Base-by-base conservation (phyloP, 2,113 vertebrate species). In the Sebastes fasciatus region DNA sequence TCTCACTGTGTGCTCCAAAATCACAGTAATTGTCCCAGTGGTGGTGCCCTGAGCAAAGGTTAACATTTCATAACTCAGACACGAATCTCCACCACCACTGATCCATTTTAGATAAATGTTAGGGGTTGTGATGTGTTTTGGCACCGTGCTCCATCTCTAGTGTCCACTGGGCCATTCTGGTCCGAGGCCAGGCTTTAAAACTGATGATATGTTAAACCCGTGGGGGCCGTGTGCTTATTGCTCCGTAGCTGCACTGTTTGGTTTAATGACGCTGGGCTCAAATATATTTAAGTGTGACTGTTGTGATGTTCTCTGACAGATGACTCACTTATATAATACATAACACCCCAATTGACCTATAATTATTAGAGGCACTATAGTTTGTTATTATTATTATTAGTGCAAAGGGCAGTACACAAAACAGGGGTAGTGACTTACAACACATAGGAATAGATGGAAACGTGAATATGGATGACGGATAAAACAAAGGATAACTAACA, bases 151-250 rank as follows among this genome's bases (percentile, higher is more conserved):
- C 62, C 19, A 46, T 76, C 84, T 91, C 70, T 54, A 42, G 70
- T 84, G 80, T 57, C 58, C 8, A 49, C 46, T 45, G 74, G 23
- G 26, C 42, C 12, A 14, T 78, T 84, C 75, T 86, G 86, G 78
- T 84, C 13, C n/a, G 51, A 79, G 26, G 69, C 86, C 89, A 82
- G 54, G 0, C 23, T 77, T 83, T 77, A 76, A 66, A 82, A 82
- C 5, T 51, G 62, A 85, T 70, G 72, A 34, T 76, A 67, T 73
- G 67, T 69, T 64, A 42, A 86, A 77, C 49, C 43, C 66, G 78
- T 62, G 79, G 75, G 79, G 75, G 45, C 49, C 63, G 57, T 1
- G 61, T 21, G 55, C 52, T 64, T 62, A 26, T 52, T 16, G 64
- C 65, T 73, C 45, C 16, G 14, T 46, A 17, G 42, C 67, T 58